These are phyloP conservation scores for Ptychoptera contaminata DNA, from an alignment of 2,888 invertebrate genomes.

Conservation along the genomic window DNA sequence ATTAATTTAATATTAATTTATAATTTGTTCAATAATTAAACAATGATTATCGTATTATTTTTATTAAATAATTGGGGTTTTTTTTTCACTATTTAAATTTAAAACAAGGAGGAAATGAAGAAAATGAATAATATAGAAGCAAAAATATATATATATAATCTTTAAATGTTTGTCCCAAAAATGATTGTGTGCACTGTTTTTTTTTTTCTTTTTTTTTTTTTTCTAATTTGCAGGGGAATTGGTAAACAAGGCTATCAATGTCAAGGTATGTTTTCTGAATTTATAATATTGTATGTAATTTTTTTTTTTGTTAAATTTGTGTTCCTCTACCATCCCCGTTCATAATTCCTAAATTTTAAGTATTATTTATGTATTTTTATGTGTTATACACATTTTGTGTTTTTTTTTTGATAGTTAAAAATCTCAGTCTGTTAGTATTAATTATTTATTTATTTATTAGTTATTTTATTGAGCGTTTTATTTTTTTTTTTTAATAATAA, in stretches of 20 bases:
- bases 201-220: conserved; percentile 3
- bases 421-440: too few species aligned
- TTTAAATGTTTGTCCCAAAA: background rate
- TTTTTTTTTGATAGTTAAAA: too few species aligned
- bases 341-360: background rate
- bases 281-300: background rate
- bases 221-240: conserved; percentile 65
- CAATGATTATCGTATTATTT: too few species aligned
- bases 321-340: background rate
- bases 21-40: too few species aligned
- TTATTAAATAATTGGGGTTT: too few species aligned
- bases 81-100: conserved; percentile 7
- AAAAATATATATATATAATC: too few species aligned
- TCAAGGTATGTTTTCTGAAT: conserved; percentile 55
- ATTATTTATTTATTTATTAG: too few species aligned
- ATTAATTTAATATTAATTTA: too few species aligned
- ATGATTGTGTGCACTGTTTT: conserved; percentile 4
- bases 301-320: background rate
- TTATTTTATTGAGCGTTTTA: too few species aligned
- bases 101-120: background rate
- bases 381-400: too few species aligned
- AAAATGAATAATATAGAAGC: background rate
- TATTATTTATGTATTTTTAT: too few species aligned
- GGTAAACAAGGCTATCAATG: conserved; percentile 96
- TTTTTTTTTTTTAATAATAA: too few species aligned